Evolutionary conservation across 2,888 invertebrate species (phyloP).

Genomic region (Hemaris fuciformis): DNA sequence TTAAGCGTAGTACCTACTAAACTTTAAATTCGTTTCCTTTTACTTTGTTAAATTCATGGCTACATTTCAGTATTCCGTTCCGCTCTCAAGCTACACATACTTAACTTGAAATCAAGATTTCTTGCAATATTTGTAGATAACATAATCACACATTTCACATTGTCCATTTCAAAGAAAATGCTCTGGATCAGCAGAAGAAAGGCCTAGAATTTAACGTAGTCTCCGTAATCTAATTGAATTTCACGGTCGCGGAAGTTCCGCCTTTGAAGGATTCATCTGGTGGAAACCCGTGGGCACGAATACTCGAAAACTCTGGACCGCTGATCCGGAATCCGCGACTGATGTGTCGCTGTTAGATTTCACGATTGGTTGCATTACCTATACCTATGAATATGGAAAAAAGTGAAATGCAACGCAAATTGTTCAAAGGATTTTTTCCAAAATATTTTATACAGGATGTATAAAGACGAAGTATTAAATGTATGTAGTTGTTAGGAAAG

Average conservation of each 20-base stretch:
- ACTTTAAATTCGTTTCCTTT: too few species aligned
- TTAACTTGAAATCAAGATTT: too few species aligned
- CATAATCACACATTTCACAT: background rate
- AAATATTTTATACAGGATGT: background rate
- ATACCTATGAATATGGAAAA: background rate
- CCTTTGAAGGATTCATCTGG: constrained; percentile 58
- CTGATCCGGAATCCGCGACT: constrained; percentile 42
- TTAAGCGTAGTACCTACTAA: too few species aligned
- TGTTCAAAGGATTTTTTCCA: background rate
- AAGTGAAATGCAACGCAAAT: background rate
- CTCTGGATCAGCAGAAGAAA: background rate
- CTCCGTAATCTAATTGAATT: constrained; percentile 59
- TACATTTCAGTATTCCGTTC: too few species aligned
- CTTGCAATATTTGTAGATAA: too few species aligned
- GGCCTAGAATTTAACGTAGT: constrained; percentile 20
- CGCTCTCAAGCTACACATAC: too few species aligned
- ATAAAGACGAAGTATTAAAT: too few species aligned
- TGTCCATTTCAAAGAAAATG: background rate
- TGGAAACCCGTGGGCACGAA: constrained; percentile 44
- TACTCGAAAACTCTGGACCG: constrained; percentile 47
- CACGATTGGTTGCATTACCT: constrained; percentile 20
- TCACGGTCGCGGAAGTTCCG: constrained; percentile 49
- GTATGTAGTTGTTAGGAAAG: too few species aligned
- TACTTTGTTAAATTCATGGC: too few species aligned
- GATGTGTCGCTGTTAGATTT: constrained; percentile 30